Conservation (phyloP, 1,140 invertebrate genomes). For the Scaptomyza graminum region DNA sequence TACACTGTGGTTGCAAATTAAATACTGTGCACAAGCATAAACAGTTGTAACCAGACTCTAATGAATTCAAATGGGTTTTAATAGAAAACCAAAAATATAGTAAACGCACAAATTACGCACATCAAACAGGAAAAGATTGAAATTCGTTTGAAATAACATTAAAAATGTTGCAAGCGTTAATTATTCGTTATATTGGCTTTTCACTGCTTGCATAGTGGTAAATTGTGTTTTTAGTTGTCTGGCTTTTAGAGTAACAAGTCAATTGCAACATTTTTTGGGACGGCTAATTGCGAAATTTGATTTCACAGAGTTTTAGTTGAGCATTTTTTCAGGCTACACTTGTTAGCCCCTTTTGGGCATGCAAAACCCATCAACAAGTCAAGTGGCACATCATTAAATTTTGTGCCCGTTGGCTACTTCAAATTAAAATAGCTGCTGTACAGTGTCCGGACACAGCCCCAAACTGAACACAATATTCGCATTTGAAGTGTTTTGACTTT, state of each 20-base stretch:
- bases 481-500: background rate
- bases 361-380: constrained; percentile 32
- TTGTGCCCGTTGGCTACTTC: constrained; percentile 24
- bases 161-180: background rate
- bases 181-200: constrained; percentile 10
- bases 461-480: background rate
- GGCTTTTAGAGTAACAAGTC: constrained; percentile 14
- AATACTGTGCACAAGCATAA: constrained; percentile 18
- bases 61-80: too few species aligned
- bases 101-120: background rate
- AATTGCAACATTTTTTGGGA: constrained; percentile 24
- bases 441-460: constrained; percentile 9
- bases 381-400: constrained; percentile 35
- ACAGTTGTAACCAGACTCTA: background rate
- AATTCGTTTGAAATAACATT: background rate
- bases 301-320: background rate
- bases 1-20: constrained; percentile 27
- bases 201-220: background rate
- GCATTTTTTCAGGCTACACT: constrained; percentile 8
- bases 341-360: background rate
- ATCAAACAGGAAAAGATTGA: background rate
- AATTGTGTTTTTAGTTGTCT: constrained; percentile 1
- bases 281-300: constrained; percentile 29
- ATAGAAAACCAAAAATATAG: background rate
- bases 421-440: constrained; percentile 19